Conservation (phyloP, 2,888 invertebrate species). For the Tupiocoris notatus region DNA sequence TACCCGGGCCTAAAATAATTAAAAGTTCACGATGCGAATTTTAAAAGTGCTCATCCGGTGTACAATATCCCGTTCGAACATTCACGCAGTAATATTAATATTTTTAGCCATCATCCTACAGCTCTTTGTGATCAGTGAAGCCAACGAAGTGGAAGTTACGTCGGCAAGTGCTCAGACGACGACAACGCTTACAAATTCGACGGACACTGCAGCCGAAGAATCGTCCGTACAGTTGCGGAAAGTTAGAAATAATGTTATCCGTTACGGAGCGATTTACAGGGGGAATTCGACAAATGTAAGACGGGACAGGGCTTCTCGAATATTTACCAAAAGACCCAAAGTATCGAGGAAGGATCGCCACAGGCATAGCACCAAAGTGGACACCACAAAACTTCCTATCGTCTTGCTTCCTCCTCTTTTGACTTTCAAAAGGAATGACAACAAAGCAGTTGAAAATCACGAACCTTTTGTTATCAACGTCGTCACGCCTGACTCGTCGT, state of each 20-base stretch:
- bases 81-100: background rate
- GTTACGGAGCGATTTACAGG: conserved; percentile 27
- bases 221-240: conserved; percentile 2
- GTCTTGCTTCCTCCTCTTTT: conserved; percentile 46
- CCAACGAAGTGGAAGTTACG: background rate
- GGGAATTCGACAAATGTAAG: conserved; percentile 13
- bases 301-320: background rate
- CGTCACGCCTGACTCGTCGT: conserved; percentile 1
- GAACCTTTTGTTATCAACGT: conserved; percentile 41
- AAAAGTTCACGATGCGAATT: background rate
- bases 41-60: background rate
- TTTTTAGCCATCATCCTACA: background rate
- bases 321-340: conserved; percentile 23
- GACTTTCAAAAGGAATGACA: conserved; percentile 5
- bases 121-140: background rate
- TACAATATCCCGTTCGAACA: background rate
- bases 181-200: background rate
- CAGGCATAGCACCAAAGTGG: conserved; percentile 48
- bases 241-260: conserved; percentile 20
- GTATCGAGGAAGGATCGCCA: conserved; percentile 34
- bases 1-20: background rate
- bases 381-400: conserved; percentile 44
- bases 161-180: background rate
- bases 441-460: background rate
- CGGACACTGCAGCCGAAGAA: conserved; percentile 18